Base-by-base conservation (phyloP, 2,113 vertebrate species). In the Chionis minor region DNA sequence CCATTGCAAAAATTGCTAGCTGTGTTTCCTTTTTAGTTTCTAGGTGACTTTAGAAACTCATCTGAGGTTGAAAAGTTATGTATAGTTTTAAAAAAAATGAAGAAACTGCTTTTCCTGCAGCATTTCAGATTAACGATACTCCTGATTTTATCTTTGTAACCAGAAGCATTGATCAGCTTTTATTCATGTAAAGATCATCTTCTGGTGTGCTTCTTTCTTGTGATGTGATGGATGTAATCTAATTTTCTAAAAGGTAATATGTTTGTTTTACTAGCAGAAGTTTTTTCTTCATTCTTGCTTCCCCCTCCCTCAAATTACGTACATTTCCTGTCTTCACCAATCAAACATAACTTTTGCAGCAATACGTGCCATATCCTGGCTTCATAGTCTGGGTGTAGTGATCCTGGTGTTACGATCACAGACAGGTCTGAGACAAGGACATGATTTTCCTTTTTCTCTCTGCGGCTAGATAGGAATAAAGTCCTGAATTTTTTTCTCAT, bases 11-110 rank as follows among this genome's bases (percentile, higher is more conserved):
- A 91, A 94, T 81, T 91, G 55, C 81, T 88, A 84, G 47, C 65
- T 94, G 16, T 77, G 45, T 70, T 96, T 89, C 49, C 19, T 81
- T 94, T 94, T 69, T 87, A 81, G 65, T 95, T 97, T 97, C 67
- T 92, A 95, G 73, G 54, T 95, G 91, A 96, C 88, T 96, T 96
- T 73, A 67, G 78, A 95, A 97, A 96, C 27, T 82, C 72, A 86
- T 12, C 26, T 51, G 55, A 86, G 71, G 89, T 18, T 40, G 21
- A 79, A 96, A 97, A 93, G 55, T 82, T 87, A 96, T 82, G 62
- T 30, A 95, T 51, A 81, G 45, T 51, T 92, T 63, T 30, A 1
- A 86, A 80, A 86, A 80, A 87, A 85, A 78, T 59, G 6, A 89
- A 89, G 44, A 71, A 93, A 92, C 61, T 58, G 51, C 44, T 79